Percentiles rank a stretch among this genome's conserved stretches.
Conservation (phyloP, 1,140 invertebrate genomes). For the Zophobas morio region DNA sequence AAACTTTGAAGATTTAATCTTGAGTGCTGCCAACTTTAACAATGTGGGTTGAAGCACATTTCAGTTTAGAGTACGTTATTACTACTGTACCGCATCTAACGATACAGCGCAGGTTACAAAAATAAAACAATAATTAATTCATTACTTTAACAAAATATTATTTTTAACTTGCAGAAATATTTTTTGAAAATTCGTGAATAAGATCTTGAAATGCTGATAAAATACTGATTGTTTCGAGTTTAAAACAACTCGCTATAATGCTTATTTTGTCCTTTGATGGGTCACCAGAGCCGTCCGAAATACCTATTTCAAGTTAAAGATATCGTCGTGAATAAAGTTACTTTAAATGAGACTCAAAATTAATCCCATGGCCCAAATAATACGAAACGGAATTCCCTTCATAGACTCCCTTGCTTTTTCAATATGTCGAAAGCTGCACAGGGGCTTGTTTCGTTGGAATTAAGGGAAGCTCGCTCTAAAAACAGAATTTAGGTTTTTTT, state of each 20-base stretch:
- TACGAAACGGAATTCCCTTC: constrained; percentile 15
- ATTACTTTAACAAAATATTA: too few species aligned
- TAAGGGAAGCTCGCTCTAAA: neutral
- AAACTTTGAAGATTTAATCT: constrained; percentile 29
- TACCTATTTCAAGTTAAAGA: constrained; percentile 2
- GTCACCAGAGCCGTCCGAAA: constrained; percentile 9
- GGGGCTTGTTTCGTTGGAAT: neutral
- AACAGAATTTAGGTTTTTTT: too few species aligned
- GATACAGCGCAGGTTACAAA: too few species aligned
- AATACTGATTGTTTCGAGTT: too few species aligned
- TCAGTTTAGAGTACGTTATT: neutral
- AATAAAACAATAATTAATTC: too few species aligned
- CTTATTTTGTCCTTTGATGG: constrained; percentile 1
- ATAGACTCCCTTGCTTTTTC: neutral
- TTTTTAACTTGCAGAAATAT: too few species aligned
- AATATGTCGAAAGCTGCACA: neutral
- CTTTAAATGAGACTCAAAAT: constrained; percentile 14
- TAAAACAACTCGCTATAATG: neutral
- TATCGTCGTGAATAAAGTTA: constrained; percentile 16
- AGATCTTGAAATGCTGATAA: too few species aligned
- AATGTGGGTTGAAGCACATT: neutral
- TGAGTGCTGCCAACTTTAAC: constrained; percentile 14
- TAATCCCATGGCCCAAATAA: constrained; percentile 26
- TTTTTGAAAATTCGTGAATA: too few species aligned
- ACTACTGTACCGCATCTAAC: neutral